These are phyloP conservation scores for Oscheius sp. DNA, from an alignment of 2,888 invertebrate species.

Conservation along the genomic window DNA sequence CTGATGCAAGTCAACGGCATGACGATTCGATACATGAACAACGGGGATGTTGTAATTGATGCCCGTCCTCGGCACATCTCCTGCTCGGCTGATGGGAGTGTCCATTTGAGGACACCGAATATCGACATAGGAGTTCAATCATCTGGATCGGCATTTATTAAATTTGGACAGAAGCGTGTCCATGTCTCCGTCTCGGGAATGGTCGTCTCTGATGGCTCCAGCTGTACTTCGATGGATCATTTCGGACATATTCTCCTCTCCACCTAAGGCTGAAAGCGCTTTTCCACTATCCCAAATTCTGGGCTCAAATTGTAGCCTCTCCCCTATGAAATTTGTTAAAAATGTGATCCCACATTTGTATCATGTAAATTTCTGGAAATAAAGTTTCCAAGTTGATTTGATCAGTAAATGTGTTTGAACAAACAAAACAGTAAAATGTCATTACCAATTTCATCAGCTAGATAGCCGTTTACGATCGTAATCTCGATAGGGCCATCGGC, in stretches of 20 bases:
- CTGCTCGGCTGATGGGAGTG: conserved; percentile 67
- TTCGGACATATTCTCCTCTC: conserved; percentile 60
- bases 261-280: neutral
- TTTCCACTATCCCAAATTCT: too few relatives aligned
- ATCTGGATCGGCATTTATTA: conserved; percentile 61
- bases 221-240: conserved; percentile 66
- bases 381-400: too few relatives aligned
- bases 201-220: conserved; percentile 67
- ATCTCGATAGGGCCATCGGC: neutral
- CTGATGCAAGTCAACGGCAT: conserved; percentile 71
- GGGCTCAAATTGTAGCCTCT: too few relatives aligned
- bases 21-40: conserved; percentile 55
- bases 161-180: conserved; percentile 63
- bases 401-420: too few relatives aligned
- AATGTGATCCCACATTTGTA: too few relatives aligned
- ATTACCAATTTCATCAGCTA: too few relatives aligned
- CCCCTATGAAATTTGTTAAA: too few relatives aligned
- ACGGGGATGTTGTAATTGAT: conserved; percentile 71
- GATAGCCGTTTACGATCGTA: neutral
- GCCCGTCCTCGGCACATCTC: conserved; percentile 71
- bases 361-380: too few relatives aligned
- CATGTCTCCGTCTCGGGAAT: conserved; percentile 67
- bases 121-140: conserved; percentile 71
- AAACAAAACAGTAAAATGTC: too few relatives aligned
- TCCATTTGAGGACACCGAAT: conserved; percentile 70